Evolutionary conservation across 2,113 vertebrate genomes (phyloP).

Genomic region (Callaeas wilsoni): DNA sequence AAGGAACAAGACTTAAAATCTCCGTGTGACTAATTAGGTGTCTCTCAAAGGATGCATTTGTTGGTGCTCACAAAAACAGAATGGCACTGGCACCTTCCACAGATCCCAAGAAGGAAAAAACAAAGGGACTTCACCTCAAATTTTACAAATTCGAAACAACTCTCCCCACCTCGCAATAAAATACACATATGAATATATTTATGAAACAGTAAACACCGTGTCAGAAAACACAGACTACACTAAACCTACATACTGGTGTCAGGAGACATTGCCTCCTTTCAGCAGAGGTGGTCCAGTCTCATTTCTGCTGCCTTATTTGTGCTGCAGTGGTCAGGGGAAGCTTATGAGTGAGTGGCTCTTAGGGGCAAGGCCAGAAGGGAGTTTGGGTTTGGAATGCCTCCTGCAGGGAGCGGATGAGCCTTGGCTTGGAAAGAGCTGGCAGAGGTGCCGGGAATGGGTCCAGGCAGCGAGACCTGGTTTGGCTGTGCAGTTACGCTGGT

Average conservation of each 20-base stretch:
- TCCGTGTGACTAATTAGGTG: neutral
- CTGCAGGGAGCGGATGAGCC: neutral
- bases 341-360: neutral
- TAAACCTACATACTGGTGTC: neutral
- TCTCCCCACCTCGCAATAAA: neutral
- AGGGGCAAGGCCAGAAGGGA: neutral
- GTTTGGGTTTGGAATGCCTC: neutral
- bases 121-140: neutral
- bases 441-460: neutral
- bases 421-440: neutral
- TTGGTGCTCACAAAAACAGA: neutral
- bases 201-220: neutral
- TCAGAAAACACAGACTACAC: neutral
- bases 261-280: neutral
- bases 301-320: neutral
- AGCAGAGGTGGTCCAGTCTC: neutral
- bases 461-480: neutral
- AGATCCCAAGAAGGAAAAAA: neutral
- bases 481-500: neutral
- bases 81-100: neutral
- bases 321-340: neutral
- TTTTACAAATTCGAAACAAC: neutral
- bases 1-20: neutral
- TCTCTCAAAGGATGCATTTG: neutral
- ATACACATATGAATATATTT: neutral